Conservation (phyloP, 2,797 vertebrate genomes). For the Pristis pectinata region DNA sequence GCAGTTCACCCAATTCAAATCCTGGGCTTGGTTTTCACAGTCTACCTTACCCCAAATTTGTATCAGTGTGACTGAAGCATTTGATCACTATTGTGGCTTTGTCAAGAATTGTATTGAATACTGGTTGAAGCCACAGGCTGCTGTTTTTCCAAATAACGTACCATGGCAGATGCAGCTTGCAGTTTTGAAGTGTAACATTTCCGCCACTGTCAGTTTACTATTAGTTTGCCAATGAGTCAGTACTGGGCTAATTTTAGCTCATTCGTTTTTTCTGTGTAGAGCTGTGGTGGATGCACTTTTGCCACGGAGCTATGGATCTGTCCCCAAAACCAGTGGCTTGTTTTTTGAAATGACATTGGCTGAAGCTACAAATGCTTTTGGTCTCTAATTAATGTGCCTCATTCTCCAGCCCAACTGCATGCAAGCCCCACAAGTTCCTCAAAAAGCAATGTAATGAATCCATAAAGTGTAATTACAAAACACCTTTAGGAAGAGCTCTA, state of each 20-base stretch:
- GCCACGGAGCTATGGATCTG: neutral
- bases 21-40: neutral
- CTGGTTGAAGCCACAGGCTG: neutral
- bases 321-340: neutral
- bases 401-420: no score
- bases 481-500: neutral
- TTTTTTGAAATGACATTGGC: neutral
- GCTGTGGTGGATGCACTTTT: neutral
- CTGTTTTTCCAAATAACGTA: no score
- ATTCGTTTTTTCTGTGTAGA: neutral
- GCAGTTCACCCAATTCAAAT: no score
- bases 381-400: neutral
- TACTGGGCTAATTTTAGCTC: slow-evolving; percentile 24
- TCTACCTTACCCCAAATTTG: neutral
- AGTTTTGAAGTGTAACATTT: neutral
- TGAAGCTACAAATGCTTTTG: neutral
- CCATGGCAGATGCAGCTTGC: neutral
- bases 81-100: neutral
- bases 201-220: neutral
- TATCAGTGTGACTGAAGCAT: neutral
- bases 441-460: neutral
- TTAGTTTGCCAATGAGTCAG: no score
- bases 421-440: neutral
- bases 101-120: neutral
- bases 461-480: no score